Evolutionary conservation across 1,140 invertebrate species (phyloP).

Genomic region (Anagrus nilaparvatae): DNA sequence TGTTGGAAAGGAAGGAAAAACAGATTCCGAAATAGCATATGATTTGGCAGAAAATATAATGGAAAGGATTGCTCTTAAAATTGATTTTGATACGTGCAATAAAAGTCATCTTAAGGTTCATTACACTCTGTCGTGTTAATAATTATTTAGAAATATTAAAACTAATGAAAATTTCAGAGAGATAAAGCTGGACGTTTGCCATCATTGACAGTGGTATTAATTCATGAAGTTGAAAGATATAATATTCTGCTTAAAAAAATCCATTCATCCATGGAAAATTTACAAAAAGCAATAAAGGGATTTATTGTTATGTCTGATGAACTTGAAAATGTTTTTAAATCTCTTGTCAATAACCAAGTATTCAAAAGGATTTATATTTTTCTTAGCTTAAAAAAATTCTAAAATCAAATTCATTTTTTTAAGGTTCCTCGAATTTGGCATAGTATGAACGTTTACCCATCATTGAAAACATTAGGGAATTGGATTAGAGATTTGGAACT

Average conservation of each 20-base stretch:
- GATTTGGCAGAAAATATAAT: constrained; percentile 58
- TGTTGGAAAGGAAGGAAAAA: constrained; percentile 48
- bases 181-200: constrained; percentile 60
- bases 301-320: constrained; percentile 82
- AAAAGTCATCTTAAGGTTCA: constrained; percentile 41
- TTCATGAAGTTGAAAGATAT: constrained; percentile 79
- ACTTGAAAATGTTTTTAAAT: constrained; percentile 66
- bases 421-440: constrained; percentile 73
- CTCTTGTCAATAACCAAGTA: constrained; percentile 67
- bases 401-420: constrained; percentile 1
- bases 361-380: not conserved
- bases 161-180: constrained; percentile 31
- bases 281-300: constrained; percentile 78
- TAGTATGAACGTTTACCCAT: constrained; percentile 66
- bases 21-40: constrained; percentile 63
- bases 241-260: constrained; percentile 65
- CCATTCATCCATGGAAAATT: constrained; percentile 57
- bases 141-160: not conserved
- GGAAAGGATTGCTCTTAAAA: constrained; percentile 45
- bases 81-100: constrained; percentile 49
- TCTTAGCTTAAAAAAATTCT: constrained; percentile 2
- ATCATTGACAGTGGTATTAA: constrained; percentile 71
- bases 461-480: constrained; percentile 69
- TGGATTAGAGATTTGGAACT: constrained; percentile 73
- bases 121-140: not conserved